These are phyloP conservation scores for Theocolax elegans DNA, from an alignment of 1,140 invertebrate species.

Conservation along the genomic window DNA sequence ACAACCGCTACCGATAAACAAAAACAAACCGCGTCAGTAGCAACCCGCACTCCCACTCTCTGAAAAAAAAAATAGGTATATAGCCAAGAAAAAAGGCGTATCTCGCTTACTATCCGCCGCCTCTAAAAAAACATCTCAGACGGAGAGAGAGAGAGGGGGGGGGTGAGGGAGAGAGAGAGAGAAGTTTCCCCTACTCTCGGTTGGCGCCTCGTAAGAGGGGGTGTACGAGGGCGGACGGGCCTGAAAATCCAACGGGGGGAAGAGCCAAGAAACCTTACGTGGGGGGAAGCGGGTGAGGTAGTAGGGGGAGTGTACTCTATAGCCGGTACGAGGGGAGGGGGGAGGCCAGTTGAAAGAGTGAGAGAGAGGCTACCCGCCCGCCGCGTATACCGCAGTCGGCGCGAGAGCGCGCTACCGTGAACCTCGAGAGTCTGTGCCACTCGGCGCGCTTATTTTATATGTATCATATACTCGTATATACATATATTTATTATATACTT, in stretches of 20 bases:
- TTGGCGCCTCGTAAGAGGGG: slow-evolving; percentile 34
- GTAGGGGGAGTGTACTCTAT: too few relatives aligned
- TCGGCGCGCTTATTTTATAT: too few relatives aligned
- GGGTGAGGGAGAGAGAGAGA: slow-evolving; percentile 9
- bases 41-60: background rate
- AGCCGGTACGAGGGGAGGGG: slow-evolving; percentile 12
- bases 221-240: slow-evolving; percentile 34
- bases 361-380: slow-evolving; percentile 41
- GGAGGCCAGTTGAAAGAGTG: slow-evolving; percentile 47
- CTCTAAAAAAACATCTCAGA: too few relatives aligned
- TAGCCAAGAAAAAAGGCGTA: slow-evolving; percentile 35
- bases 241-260: slow-evolving; percentile 31
- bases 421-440: background rate
- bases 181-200: too few relatives aligned
- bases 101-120: too few relatives aligned
- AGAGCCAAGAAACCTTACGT: slow-evolving; percentile 34
- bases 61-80: too few relatives aligned
- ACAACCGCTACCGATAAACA: slow-evolving; percentile 31
- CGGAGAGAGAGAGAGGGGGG: too few relatives aligned
- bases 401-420: slow-evolving; percentile 64
- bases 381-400: slow-evolving; percentile 57
- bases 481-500: too few relatives aligned
- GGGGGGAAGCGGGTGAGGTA: slow-evolving; percentile 1
- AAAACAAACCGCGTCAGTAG: slow-evolving; percentile 28
- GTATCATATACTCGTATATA: too few relatives aligned